A percentile compares a stretch with the other conserved stretches of the same genome.
These are phyloP conservation scores for Percopsis omiscomaycus DNA, from an alignment of 2,797 vertebrate species.

Conservation along the genomic window DNA sequence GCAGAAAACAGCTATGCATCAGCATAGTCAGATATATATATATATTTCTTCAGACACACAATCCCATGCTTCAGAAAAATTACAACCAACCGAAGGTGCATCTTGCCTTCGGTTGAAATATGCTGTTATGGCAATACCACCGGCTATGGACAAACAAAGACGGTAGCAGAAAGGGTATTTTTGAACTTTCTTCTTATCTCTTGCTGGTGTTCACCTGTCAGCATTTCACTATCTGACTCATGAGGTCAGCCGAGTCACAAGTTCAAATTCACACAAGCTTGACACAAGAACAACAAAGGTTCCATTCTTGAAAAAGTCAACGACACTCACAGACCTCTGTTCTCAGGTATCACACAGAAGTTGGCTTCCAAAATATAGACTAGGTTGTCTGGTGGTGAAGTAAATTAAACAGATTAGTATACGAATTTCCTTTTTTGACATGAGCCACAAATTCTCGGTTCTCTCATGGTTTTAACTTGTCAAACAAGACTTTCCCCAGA, in stretches of 20 bases:
- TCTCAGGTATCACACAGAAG: constrained; percentile 17
- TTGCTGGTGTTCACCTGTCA: constrained; percentile 53
- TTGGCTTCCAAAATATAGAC: constrained; percentile 20
- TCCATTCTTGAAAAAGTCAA: constrained; percentile 28
- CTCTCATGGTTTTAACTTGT: too few relatives aligned
- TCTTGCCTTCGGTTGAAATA: constrained; percentile 68
- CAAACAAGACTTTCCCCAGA: too few relatives aligned
- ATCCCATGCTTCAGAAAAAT: constrained; percentile 55
- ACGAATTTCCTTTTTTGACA: background rate
- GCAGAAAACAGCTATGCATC: constrained; percentile 27
- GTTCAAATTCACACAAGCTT: constrained; percentile 52
- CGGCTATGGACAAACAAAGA: constrained; percentile 46
- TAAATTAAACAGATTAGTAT: background rate
- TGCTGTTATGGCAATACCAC: constrained; percentile 68
- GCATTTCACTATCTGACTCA: constrained; percentile 57
- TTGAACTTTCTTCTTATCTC: constrained; percentile 52
- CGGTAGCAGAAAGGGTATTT: constrained; percentile 25
- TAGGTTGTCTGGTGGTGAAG: constrained; percentile 17
- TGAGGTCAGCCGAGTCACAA: constrained; percentile 60
- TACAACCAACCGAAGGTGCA: constrained; percentile 64
- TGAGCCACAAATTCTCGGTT: background rate
- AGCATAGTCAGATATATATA: constrained; percentile 10
- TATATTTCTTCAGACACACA: constrained; percentile 60
- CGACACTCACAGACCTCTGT: constrained; percentile 14
- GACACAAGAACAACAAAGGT: constrained; percentile 51